A percentile compares a stretch with the other conserved stretches of the same genome.
These are phyloP conservation scores for Bombus confusus DNA, from an alignment of 1,140 invertebrate species.

Conservation along the genomic window DNA sequence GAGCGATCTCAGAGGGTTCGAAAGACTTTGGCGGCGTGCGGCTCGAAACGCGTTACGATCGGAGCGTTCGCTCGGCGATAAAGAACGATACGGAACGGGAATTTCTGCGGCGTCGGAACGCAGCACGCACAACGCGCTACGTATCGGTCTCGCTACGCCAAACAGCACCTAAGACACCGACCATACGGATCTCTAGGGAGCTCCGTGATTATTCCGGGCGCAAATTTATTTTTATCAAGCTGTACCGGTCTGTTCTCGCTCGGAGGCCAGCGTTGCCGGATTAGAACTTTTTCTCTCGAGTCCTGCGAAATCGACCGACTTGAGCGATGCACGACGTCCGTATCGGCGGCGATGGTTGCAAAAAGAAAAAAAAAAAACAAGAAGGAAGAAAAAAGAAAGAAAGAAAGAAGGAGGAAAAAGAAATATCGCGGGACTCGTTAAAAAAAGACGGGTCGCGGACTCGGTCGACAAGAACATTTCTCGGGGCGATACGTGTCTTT, in stretches of 20 bases:
- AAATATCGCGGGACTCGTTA: conserved; percentile 14
- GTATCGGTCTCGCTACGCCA: conserved; percentile 9
- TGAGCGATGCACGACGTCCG: too few species aligned
- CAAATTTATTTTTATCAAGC: conserved; percentile 70
- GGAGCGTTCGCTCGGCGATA: background rate
- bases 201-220: conserved; percentile 70
- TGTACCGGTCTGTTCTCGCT: conserved; percentile 63
- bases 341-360: background rate
- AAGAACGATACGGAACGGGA: background rate
- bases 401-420: background rate
- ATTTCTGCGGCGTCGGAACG: too few species aligned
- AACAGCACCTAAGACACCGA: conserved; percentile 61
- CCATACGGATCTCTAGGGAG: conserved; percentile 68
- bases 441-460: conserved; percentile 9
- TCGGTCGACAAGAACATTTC: background rate
- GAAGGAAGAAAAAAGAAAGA: background rate
- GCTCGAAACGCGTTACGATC: too few species aligned
- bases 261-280: conserved; percentile 64
- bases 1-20: too few species aligned
- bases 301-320: conserved; percentile 34
- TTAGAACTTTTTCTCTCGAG: conserved; percentile 63
- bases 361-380: too few species aligned
- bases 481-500: conserved; percentile 22
- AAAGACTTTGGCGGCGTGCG: too few species aligned
- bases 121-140: background rate